A percentile compares a stretch with the other conserved stretches of the same genome.
These are phyloP conservation scores for Trogon surrucura DNA, from an alignment of 2,113 vertebrate species.

Conservation along the genomic window DNA sequence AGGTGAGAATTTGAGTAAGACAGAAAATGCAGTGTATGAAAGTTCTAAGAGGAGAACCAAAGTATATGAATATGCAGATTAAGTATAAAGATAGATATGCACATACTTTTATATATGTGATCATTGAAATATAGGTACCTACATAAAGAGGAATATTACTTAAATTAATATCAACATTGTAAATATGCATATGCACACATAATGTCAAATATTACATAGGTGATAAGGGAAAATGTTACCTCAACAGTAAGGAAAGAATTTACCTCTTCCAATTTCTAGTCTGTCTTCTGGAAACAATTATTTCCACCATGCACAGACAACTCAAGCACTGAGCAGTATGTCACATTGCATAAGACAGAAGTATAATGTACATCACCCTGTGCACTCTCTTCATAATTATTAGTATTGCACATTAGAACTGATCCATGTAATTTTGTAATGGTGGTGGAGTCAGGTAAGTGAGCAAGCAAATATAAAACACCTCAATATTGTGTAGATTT, in stretches of 20 bases:
- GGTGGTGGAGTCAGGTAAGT: neutral
- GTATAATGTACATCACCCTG: neutral
- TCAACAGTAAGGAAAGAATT: neutral
- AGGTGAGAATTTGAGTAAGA: neutral
- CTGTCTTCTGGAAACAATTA: neutral
- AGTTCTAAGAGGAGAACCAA: neutral
- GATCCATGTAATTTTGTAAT: neutral
- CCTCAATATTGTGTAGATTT: neutral
- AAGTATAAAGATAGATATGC: neutral
- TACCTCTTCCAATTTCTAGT: neutral
- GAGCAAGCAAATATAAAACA: neutral
- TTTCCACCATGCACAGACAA: neutral
- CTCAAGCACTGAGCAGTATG: neutral
- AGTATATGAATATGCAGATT: neutral
- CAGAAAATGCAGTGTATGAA: neutral
- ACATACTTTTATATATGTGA: neutral
- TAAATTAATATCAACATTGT: neutral
- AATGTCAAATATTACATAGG: neutral
- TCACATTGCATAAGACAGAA: neutral
- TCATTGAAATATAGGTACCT: neutral
- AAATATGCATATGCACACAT: neutral
- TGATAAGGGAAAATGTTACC: neutral
- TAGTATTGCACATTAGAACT: neutral
- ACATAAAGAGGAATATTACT: neutral
- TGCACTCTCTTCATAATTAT: neutral